phyloP scores from a whole-genome alignment of 2,888 invertebrate genomes.

The Melanophora roralis region DNA sequence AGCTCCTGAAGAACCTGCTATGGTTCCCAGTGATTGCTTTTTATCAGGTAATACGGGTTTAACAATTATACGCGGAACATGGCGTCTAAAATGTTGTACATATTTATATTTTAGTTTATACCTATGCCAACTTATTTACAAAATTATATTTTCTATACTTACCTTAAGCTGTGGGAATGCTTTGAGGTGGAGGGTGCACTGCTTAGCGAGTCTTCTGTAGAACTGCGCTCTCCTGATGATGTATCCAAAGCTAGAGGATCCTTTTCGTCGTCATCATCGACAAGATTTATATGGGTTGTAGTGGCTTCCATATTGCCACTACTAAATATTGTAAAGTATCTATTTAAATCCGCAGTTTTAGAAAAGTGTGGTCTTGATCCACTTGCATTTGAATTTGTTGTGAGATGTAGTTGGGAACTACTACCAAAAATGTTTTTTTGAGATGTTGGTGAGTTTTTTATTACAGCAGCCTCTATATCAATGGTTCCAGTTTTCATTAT shows the following conservation, averaged over 20 bases:
- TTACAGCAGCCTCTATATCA: constrained; percentile 37
- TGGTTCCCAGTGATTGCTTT: constrained; percentile 61
- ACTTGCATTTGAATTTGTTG: constrained; percentile 51
- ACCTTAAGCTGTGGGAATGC: constrained; percentile 83
- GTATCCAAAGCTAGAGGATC: constrained; percentile 76
- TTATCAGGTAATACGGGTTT: constrained; percentile 83
- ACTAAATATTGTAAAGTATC: constrained; percentile 56
- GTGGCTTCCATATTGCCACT: constrained; percentile 68
- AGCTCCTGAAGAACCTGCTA: constrained; percentile 61
- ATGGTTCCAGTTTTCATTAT: constrained; percentile 59
- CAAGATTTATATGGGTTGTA: constrained; percentile 71
- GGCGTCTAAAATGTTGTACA: constrained; percentile 73
- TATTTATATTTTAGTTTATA: neutral
- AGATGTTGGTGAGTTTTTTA: constrained; percentile 38
- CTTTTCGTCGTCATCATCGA: constrained; percentile 74
- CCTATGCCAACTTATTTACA: too few relatives aligned
- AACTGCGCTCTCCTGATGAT: constrained; percentile 58
- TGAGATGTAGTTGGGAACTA: constrained; percentile 23
- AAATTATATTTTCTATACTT: neutral
- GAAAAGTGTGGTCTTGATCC: constrained; percentile 30
- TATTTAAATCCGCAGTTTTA: constrained; percentile 49
- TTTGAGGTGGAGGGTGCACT: constrained; percentile 83
- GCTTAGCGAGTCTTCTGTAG: constrained; percentile 69
- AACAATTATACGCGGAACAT: constrained; percentile 87
- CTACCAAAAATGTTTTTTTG: constrained; percentile 46